phyloP scores from a whole-genome alignment of 1,140 invertebrate species.

The Diprion similis region DNA sequence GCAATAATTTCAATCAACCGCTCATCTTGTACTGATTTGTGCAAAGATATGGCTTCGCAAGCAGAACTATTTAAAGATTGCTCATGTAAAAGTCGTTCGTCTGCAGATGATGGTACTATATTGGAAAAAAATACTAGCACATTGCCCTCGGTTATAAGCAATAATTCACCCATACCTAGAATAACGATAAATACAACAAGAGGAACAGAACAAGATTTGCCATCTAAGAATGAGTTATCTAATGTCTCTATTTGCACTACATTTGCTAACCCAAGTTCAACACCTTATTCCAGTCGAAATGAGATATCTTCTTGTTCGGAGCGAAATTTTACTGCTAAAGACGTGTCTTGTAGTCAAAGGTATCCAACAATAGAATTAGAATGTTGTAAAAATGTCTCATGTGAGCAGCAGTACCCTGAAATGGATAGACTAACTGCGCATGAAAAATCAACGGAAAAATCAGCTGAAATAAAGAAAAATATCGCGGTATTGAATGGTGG shows the following conservation, averaged over 20 bases:
- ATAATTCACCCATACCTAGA: neutral
- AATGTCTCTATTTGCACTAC: too few relatives aligned
- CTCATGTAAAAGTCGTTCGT: neutral
- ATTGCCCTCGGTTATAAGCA: neutral
- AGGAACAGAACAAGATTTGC: neutral
- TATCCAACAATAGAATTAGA: too few relatives aligned
- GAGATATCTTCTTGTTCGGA: neutral
- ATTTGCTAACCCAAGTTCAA: too few relatives aligned
- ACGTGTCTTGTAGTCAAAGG: neutral
- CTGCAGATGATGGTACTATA: neutral
- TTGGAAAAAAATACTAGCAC: neutral
- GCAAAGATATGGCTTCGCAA: neutral
- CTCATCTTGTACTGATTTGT: neutral
- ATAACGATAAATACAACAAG: neutral
- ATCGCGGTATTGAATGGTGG: neutral
- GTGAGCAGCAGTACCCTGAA: too few relatives aligned
- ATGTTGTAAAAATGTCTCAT: too few relatives aligned
- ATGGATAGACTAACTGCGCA: neutral
- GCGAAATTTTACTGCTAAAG: neutral
- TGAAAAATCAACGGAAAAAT: neutral
- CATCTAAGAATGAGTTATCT: neutral
- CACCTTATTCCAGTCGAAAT: too few relatives aligned
- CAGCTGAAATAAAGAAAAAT: neutral
- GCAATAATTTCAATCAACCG: neutral
- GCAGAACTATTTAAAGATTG: neutral